Conservation (phyloP, 2,888 invertebrate genomes). For the Brachyopa scutellaris region DNA sequence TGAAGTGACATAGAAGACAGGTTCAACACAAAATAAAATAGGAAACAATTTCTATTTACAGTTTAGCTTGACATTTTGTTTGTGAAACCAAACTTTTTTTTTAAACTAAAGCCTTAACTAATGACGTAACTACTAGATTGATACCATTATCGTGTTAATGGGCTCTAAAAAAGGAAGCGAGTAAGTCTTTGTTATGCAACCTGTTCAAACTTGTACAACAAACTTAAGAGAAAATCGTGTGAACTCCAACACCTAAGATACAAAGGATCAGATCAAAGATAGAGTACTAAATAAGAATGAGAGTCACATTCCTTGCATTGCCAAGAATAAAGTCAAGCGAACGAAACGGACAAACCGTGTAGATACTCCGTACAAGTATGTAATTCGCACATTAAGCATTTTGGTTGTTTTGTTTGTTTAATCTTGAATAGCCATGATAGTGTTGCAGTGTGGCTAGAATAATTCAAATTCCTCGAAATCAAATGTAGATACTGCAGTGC, state of each 20-base stretch:
- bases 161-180: no score
- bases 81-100: no score
- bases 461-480: slow-evolving; percentile 51
- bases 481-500: slow-evolving; percentile 6
- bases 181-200: no score
- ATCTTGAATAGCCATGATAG: background rate
- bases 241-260: background rate
- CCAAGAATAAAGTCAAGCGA: background rate
- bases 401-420: background rate
- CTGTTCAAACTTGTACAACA: background rate
- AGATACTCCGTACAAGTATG: no score
- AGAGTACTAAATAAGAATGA: background rate
- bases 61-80: no score
- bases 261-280: background rate
- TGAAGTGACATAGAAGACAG: no score
- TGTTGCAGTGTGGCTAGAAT: slow-evolving; percentile 39
- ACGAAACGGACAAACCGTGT: no score
- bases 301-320: background rate
- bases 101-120: no score
- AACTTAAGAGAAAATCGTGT: background rate
- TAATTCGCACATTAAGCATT: slow-evolving; percentile 24
- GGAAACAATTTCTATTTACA: no score
- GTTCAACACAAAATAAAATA: no score
- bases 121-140: no score
- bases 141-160: no score